Percentiles rank a stretch among this genome's conserved stretches.
Evolutionary conservation across 2,797 vertebrate species (phyloP).

Genomic region (Apogon talboti): DNA sequence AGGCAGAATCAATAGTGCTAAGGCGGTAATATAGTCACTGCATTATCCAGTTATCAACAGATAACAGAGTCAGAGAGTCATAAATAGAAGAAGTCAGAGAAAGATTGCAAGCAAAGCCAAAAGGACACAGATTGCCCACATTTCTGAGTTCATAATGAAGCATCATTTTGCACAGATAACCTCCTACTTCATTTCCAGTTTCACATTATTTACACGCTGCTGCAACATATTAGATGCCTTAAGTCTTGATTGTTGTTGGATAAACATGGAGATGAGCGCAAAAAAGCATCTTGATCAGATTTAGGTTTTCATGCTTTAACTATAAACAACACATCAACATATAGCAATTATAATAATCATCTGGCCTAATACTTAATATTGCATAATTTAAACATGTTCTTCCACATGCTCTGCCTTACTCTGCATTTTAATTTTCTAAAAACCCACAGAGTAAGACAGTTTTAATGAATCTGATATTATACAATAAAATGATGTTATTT

Average conservation of each 20-base stretch:
- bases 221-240: slow-evolving; percentile 10
- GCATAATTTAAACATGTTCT: too few relatives aligned
- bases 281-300: neutral
- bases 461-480: too few relatives aligned
- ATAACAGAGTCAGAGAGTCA: slow-evolving; percentile 12
- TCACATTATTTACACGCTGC: slow-evolving; percentile 37
- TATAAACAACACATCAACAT: slow-evolving; percentile 4
- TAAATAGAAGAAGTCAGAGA: slow-evolving; percentile 21
- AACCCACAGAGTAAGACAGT: neutral
- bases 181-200: neutral
- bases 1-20: slow-evolving; percentile 26
- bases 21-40: slow-evolving; percentile 25
- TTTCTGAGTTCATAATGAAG: slow-evolving; percentile 24
- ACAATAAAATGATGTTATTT: neutral
- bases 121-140: neutral
- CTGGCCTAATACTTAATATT: too few relatives aligned
- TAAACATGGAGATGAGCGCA: slow-evolving; percentile 4
- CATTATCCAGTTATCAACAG: slow-evolving; percentile 33
- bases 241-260: neutral
- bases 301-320: too few relatives aligned
- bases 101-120: slow-evolving; percentile 14
- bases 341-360: neutral
- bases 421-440: neutral
- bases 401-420: neutral
- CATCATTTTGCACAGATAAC: slow-evolving; percentile 18